Conservation (phyloP, 2,113 vertebrate genomes). For the Sinocyclocheilus anophthalmus region DNA sequence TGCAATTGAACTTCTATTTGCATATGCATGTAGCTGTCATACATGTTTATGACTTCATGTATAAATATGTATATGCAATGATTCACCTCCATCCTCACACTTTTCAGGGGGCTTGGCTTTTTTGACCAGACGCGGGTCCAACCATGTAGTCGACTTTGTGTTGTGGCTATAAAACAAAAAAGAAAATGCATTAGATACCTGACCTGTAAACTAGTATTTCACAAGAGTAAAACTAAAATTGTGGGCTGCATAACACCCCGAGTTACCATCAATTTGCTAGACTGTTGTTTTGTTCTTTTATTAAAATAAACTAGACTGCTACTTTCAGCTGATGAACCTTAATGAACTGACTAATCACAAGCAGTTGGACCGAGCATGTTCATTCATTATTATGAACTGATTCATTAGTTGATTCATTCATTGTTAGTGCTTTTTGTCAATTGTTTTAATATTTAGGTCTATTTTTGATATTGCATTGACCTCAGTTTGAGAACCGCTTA, state of each 20-base stretch:
- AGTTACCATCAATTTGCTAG: no score
- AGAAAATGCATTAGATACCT: slow-evolving; percentile 18
- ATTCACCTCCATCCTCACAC: slow-evolving; percentile 94
- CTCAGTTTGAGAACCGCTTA: not conserved
- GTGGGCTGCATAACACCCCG: not conserved
- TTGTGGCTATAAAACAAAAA: slow-evolving; percentile 84
- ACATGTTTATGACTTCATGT: not conserved
- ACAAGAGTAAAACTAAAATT: not conserved
- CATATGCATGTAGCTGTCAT: slow-evolving; percentile 4
- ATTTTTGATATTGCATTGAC: not conserved
- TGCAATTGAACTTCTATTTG: not conserved
- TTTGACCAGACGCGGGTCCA: slow-evolving; percentile 95
- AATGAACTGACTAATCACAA: not conserved
- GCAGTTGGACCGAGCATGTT: not conserved
- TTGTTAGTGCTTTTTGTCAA: not conserved
- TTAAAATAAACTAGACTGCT: not conserved
- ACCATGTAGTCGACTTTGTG: slow-evolving; percentile 97
- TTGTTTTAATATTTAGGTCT: not conserved
- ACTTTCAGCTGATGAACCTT: not conserved
- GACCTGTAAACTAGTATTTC: not conserved
- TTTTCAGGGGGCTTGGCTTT: slow-evolving; percentile 97
- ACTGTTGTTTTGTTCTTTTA: not conserved
- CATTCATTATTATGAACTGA: not conserved
- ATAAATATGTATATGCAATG: not conserved
- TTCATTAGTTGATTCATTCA: not conserved